These are phyloP conservation scores for Aramus guarauna DNA, from an alignment of 2,113 vertebrate species.

Conservation along the genomic window DNA sequence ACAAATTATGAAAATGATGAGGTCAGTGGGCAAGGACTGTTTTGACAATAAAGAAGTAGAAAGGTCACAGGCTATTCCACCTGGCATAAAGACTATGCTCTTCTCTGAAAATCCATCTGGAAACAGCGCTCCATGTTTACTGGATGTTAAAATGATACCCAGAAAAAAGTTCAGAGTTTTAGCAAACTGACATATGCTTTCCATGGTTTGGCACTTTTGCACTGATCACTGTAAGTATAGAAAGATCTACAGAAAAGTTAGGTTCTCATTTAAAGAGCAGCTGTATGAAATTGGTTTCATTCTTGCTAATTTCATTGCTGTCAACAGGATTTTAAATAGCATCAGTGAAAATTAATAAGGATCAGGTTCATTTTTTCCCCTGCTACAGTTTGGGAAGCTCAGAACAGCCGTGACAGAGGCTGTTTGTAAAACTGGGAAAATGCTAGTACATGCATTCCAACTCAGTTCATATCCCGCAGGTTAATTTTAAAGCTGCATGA, in stretches of 20 bases:
- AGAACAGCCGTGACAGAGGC: neutral
- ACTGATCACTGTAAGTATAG: neutral
- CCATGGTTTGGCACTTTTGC: neutral
- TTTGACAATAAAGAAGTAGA: neutral
- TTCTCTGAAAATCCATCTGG: neutral
- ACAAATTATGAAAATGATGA: neutral
- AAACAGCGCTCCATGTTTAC: neutral
- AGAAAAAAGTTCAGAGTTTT: neutral
- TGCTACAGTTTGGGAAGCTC: neutral
- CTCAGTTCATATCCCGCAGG: neutral
- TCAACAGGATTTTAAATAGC: neutral
- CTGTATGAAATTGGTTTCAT: neutral
- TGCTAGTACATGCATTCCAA: neutral
- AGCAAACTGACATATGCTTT: neutral
- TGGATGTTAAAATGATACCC: neutral
- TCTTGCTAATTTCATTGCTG: neutral
- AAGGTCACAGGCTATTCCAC: neutral
- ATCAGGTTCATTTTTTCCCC: neutral
- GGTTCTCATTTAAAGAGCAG: neutral
- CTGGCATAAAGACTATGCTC: neutral
- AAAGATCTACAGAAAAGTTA: neutral
- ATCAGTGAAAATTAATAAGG: neutral
- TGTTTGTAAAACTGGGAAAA: neutral
- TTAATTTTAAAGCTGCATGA: neutral
- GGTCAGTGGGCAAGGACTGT: neutral